Evolutionary conservation across 1,140 invertebrate species (phyloP).

Genomic region (Tachypleus tridentatus): DNA sequence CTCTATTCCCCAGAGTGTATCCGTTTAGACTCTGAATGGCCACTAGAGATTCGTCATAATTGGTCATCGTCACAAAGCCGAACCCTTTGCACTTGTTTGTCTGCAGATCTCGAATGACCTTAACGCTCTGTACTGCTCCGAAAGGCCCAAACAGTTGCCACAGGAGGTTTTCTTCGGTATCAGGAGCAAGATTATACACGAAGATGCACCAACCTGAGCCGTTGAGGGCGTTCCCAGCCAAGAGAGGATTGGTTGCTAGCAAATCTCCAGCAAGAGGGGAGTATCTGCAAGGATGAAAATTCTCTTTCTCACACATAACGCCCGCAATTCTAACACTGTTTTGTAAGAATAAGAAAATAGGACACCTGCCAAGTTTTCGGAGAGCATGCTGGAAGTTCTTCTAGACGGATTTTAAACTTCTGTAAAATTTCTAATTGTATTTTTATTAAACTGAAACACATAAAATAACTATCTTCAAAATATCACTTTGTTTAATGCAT

Average conservation of each 20-base stretch:
- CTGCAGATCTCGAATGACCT: conserved; percentile 92
- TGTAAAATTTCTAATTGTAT: too few species aligned
- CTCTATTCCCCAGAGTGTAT: conserved; percentile 90
- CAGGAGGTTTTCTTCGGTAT: conserved; percentile 94
- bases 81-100: conserved; percentile 99
- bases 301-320: conserved; percentile 6
- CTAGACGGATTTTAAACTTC: too few species aligned
- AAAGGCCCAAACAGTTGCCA: conserved; percentile 99
- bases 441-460: too few species aligned
- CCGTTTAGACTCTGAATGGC: conserved; percentile 97
- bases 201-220: conserved; percentile 95
- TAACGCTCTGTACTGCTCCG: conserved; percentile 95
- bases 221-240: conserved; percentile 53
- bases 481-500: too few species aligned
- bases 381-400: too few species aligned
- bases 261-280: conserved; percentile 82
- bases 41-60: conserved; percentile 95
- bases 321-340: neutral
- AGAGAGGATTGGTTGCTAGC: conserved; percentile 63
- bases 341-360: too few species aligned
- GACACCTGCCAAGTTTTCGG: too few species aligned
- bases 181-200: conserved; percentile 95
- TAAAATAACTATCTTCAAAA: too few species aligned
- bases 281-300: conserved; percentile 68
- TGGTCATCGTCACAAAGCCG: conserved; percentile 99